Conservation (phyloP, 2,888 invertebrate genomes). For the Achlya flavicornis region DNA sequence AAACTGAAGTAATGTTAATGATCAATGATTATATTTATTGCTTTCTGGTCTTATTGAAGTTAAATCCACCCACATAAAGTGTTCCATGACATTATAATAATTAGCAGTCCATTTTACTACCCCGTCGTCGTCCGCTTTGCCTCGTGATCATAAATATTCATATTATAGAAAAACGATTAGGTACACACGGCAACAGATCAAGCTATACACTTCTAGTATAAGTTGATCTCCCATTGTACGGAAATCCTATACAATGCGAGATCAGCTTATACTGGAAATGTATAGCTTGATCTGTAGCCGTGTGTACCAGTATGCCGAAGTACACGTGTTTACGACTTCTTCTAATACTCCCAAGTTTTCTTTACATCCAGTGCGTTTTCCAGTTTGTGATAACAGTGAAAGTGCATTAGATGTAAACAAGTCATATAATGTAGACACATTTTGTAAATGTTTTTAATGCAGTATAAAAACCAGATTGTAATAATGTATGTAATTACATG, state of each 20-base stretch:
- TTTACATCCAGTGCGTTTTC: neutral
- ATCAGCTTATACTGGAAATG: too few relatives aligned
- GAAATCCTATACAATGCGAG: too few relatives aligned
- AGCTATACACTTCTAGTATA: too few relatives aligned
- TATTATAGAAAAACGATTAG: neutral
- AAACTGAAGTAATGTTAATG: neutral
- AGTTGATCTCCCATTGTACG: too few relatives aligned
- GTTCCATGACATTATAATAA: neutral
- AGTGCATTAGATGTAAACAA: neutral
- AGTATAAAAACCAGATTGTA: neutral
- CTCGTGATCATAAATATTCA: constrained; percentile 3
- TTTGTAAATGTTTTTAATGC: neutral
- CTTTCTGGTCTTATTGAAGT: constrained; percentile 1
- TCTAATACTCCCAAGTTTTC: neutral
- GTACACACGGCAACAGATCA: too few relatives aligned
- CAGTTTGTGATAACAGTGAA: neutral
- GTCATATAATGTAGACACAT: too few relatives aligned
- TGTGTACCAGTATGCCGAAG: neutral
- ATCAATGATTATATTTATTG: neutral
- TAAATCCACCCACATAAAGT: neutral
- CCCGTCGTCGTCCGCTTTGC: neutral
- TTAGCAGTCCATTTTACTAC: neutral
- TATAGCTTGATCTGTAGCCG: too few relatives aligned
- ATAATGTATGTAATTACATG: too few relatives aligned
- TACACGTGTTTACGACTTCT: neutral